These are phyloP conservation scores for Athalia circularis DNA, from an alignment of 2,888 invertebrate genomes.

Conservation along the genomic window DNA sequence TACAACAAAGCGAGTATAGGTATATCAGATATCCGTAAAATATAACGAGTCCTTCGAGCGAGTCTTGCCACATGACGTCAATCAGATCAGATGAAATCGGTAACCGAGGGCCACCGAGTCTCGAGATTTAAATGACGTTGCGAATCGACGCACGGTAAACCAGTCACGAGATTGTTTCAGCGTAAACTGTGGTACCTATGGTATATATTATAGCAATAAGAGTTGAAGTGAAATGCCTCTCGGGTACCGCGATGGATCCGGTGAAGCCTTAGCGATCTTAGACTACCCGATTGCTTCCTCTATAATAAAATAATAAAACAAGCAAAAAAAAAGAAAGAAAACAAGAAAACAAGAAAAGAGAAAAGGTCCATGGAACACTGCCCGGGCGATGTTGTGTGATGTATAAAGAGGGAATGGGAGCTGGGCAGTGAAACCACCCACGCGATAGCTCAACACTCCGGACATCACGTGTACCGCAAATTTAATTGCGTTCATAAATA, in stretches of 20 bases:
- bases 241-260: conserved; percentile 15
- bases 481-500: conserved; percentile 71
- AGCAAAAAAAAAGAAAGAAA: conserved; percentile 15
- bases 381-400: conserved; percentile 34
- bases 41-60: conserved; percentile 21
- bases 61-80: conserved; percentile 24
- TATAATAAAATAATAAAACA: conserved; percentile 33
- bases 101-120: conserved; percentile 30
- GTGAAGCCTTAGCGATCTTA: conserved; percentile 24
- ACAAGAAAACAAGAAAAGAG: conserved; percentile 36
- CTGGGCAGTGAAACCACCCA: conserved; percentile 49
- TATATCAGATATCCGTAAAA: conserved; percentile 19
- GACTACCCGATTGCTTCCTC: conserved; percentile 36
- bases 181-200: conserved; percentile 18
- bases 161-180: conserved; percentile 28
- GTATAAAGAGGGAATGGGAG: conserved; percentile 7
- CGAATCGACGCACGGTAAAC: conserved; percentile 25
- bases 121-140: conserved; percentile 32
- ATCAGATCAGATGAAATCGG: conserved; percentile 33
- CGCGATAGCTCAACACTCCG: conserved; percentile 54
- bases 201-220: background rate
- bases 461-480: conserved; percentile 60
- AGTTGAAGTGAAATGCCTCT: conserved; percentile 34
- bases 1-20: background rate
- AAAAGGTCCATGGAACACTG: conserved; percentile 10